Evolutionary conservation across 2,797 vertebrate genomes (phyloP).

Genomic region (Myotis vivesi): DNA sequence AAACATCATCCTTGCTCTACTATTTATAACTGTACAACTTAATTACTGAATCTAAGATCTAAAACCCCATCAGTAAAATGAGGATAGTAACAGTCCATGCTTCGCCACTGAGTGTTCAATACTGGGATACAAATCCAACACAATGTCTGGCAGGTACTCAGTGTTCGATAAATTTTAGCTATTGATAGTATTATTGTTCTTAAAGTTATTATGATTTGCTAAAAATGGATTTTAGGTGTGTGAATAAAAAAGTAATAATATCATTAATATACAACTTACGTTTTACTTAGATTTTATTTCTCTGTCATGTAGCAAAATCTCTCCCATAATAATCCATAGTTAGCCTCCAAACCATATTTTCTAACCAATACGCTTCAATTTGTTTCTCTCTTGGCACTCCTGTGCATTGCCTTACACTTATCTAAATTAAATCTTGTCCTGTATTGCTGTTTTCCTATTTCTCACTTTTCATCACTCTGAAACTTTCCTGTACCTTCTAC

Average conservation of each 20-base stretch:
- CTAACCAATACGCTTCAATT: not conserved
- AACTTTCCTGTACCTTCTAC: slow-evolving; percentile 32
- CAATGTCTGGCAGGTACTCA: not conserved
- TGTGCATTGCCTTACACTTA: slow-evolving; percentile 27
- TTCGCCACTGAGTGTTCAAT: not conserved
- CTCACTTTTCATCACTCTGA: slow-evolving; percentile 54
- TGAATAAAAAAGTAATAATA: not conserved
- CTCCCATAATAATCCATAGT: not conserved
- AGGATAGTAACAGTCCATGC: not conserved
- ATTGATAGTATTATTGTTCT: not conserved
- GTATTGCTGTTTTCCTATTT: not conserved
- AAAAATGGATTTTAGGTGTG: not conserved
- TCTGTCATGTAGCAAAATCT: not conserved
- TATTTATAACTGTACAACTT: not conserved
- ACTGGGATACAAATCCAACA: not conserved
- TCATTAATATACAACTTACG: not conserved
- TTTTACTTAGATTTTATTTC: not conserved
- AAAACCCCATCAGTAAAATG: not conserved
- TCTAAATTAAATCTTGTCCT: slow-evolving; percentile 64
- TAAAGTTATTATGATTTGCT: not conserved
- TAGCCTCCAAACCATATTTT: not conserved
- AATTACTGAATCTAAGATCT: not conserved
- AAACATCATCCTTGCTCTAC: not conserved
- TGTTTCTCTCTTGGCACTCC: not conserved
- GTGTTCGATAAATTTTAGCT: not conserved